These are phyloP conservation scores for Caiman crocodilus DNA, from an alignment of 2,797 vertebrate species.

Conservation along the genomic window DNA sequence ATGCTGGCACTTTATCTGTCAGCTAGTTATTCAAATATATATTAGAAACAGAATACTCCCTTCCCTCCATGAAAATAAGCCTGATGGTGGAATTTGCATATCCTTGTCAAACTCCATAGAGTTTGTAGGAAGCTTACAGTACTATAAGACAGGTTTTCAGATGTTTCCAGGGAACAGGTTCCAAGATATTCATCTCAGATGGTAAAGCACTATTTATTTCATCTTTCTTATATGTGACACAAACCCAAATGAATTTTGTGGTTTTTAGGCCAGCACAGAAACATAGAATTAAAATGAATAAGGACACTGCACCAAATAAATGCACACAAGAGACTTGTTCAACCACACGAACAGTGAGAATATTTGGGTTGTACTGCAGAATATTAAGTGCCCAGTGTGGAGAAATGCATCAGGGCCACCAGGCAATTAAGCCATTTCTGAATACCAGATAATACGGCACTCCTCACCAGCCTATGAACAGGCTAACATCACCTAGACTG, in stretches of 20 bases:
- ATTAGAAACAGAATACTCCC: background rate
- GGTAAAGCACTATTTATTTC: background rate
- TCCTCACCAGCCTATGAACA: background rate
- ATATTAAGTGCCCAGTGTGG: background rate
- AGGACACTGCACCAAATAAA: background rate
- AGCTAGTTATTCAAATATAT: background rate
- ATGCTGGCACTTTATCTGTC: background rate
- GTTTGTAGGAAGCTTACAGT: no score
- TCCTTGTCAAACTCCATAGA: background rate
- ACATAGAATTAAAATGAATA: accelerated
- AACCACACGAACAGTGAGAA: accelerated
- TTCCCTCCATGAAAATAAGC: background rate
- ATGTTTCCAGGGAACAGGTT: background rate
- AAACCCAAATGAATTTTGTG: accelerated
- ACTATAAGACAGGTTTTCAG: background rate
- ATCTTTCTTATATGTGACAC: background rate
- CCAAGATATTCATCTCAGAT: background rate
- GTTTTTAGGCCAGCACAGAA: background rate
- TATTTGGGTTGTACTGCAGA: background rate
- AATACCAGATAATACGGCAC: background rate
- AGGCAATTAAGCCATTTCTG: background rate
- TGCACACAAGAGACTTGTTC: background rate
- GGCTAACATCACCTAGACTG: background rate
- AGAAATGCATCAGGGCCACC: background rate
- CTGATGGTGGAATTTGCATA: background rate